Conservation (phyloP, 1,140 invertebrate species). For the Oscheius sp. region DNA sequence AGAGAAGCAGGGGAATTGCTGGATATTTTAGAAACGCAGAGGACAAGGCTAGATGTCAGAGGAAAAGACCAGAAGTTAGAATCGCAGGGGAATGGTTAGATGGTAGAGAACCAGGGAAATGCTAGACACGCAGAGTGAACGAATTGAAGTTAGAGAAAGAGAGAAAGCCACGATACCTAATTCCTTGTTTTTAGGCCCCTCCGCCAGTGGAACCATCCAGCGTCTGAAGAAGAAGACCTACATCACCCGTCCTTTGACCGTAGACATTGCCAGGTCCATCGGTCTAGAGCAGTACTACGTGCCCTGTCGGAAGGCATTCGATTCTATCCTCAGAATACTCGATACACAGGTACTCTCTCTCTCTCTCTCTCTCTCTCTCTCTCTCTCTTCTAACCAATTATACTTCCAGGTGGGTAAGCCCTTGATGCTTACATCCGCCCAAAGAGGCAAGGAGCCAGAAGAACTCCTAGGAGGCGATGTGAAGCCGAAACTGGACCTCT, state of each 20-base stretch:
- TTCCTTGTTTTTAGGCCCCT: slow-evolving; percentile 42
- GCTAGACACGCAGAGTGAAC: too few species aligned
- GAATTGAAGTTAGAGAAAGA: too few species aligned
- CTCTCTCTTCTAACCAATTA: background rate
- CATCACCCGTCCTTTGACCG: slow-evolving; percentile 83
- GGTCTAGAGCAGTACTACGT: slow-evolving; percentile 94
- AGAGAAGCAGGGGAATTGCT: too few species aligned
- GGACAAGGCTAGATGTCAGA: too few species aligned
- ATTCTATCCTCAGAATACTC: slow-evolving; percentile 89
- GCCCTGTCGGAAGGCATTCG: slow-evolving; percentile 88
- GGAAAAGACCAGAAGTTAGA: too few species aligned
- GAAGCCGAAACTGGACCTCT: slow-evolving; percentile 96
- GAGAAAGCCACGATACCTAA: background rate
- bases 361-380: background rate
- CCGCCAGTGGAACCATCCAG: slow-evolving; percentile 71
- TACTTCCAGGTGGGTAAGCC: slow-evolving; percentile 75
- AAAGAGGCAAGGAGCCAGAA: slow-evolving; percentile 80
- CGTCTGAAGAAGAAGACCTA: slow-evolving; percentile 91
- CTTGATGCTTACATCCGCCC: slow-evolving; percentile 91
- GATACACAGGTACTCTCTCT: slow-evolving; percentile 72
- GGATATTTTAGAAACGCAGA: too few species aligned
- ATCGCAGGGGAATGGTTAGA: too few species aligned
- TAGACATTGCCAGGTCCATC: slow-evolving; percentile 88
- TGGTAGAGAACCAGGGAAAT: too few species aligned
- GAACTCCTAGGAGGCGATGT: slow-evolving; percentile 90